Conservation (phyloP, 1,140 invertebrate genomes). For the Vanessa atalanta region DNA sequence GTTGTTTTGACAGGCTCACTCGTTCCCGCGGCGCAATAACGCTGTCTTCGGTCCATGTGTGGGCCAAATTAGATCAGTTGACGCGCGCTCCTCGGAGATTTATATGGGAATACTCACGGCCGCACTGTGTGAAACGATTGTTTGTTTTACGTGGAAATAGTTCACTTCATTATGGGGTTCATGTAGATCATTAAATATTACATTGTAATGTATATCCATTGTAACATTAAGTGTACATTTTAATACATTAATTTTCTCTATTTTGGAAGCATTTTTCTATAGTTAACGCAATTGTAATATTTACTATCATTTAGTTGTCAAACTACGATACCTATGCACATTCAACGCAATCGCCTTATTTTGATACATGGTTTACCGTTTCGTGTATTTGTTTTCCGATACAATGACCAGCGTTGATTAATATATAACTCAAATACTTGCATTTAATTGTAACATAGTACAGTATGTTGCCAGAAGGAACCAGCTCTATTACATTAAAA, state of each 20-base stretch:
- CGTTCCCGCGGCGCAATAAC: slow-evolving; percentile 54
- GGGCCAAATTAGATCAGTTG: slow-evolving; percentile 26
- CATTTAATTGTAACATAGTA: background rate
- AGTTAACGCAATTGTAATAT: no score
- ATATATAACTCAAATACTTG: background rate
- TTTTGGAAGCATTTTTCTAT: no score
- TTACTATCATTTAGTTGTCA: no score
- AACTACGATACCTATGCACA: no score
- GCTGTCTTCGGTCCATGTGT: slow-evolving; percentile 52
- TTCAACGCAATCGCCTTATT: no score
- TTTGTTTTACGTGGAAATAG: background rate
- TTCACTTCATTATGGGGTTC: background rate
- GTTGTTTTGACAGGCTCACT: slow-evolving; percentile 72
- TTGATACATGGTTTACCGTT: no score
- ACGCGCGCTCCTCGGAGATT: slow-evolving; percentile 10
- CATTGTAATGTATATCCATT: background rate
- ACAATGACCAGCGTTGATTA: no score
- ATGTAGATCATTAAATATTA: background rate
- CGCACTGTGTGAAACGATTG: background rate
- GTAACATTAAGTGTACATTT: background rate
- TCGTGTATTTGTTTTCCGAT: no score
- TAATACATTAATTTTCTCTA: no score
- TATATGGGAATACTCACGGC: slow-evolving; percentile 22
- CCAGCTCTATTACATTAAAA: slow-evolving; percentile 6
- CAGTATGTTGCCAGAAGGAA: background rate